phyloP scores from a whole-genome alignment of 2,797 vertebrate genomes.

The Sebastolobus altivelis region DNA sequence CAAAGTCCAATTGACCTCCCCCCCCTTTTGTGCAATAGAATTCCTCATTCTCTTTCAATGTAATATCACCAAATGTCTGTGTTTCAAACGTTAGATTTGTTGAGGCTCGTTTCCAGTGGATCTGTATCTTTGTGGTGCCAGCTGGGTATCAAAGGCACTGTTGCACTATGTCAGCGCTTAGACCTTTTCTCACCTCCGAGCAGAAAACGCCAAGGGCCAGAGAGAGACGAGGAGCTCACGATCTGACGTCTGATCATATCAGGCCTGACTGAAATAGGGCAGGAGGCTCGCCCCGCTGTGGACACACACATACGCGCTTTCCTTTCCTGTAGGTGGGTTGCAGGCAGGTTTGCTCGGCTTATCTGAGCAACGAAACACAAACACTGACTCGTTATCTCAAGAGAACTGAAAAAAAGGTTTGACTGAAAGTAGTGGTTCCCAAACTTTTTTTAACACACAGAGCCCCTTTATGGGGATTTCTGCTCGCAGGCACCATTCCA shows the following conservation, averaged over 20 bases:
- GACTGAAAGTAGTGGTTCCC: neutral
- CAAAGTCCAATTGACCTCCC: conserved; percentile 41
- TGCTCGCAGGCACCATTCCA: neutral
- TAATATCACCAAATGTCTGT: conserved; percentile 19
- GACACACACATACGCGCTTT: conserved; percentile 50
- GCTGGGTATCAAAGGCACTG: conserved; percentile 65
- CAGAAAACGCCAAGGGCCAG: conserved; percentile 64
- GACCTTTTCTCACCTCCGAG: conserved; percentile 78
- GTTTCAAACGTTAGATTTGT: conserved; percentile 25
- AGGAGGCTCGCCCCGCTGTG: conserved; percentile 71
- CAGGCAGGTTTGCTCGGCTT: conserved; percentile 43
- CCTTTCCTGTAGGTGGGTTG: conserved; percentile 33
- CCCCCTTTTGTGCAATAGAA: conserved; percentile 13
- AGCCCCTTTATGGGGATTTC: neutral
- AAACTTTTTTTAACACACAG: conserved; percentile 5
- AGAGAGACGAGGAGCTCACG: conserved; percentile 59
- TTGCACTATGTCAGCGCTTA: conserved; percentile 73
- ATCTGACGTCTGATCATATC: conserved; percentile 80
- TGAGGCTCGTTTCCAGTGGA: conserved; percentile 38
- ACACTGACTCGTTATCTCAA: neutral
- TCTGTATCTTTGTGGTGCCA: conserved; percentile 51
- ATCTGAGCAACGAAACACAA: conserved; percentile 42
- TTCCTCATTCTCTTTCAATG: conserved; percentile 11
- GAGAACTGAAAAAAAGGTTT: neutral
- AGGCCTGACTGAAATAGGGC: conserved; percentile 80